Base-by-base conservation (phyloP, 2,113 vertebrate species). In the Merops nubicus region DNA sequence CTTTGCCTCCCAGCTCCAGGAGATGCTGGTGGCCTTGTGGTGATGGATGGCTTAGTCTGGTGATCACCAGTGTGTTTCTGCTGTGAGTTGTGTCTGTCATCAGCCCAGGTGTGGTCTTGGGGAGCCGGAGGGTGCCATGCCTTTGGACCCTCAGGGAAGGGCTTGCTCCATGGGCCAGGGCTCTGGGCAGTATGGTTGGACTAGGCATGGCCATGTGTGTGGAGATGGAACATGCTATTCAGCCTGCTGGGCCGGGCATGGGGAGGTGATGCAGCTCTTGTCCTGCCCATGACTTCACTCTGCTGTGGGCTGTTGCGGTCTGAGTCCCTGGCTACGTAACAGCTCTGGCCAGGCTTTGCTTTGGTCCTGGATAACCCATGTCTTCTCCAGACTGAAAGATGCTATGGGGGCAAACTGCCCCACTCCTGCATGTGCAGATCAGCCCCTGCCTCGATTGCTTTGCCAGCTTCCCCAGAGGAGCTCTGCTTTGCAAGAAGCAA, bases 221-320 rank as follows among this genome's bases (percentile, higher is more conserved):
- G 40, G 36, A 40, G 67, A 19, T 10, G 47, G 72, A 60, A 57
- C 0, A 1, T 74, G 40, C 34, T 16, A 36, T 80, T 81, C 53
- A 50, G 28, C 31, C 31, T 0, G 1, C 31, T 54, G 40, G 70
- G 31, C 65, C 12, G 42, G 51, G 75, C 28, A 38, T 36, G 17
- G 5, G 5, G 15, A 74, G 47, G 47, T 4, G 3, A 38, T 1
- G 1, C 42, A 53, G 29, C 38, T 36, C 17, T 85, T 0, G 0
- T 29, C 40, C 59, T 26, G 40, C 60, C 75, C 12, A 0, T 11
- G 34, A 85, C 67, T 85, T 80, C 1, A 12, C 26, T 76, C 70
- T 70, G 68, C 89, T 47, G 45, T 1, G 2, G 33, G 45, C 50
- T 42, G 26, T 23, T 18, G 63, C 34, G 34, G 10, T 72, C 48